These are phyloP conservation scores for Lycaon pictus DNA, from an alignment of 2,113 vertebrate species.

Conservation along the genomic window DNA sequence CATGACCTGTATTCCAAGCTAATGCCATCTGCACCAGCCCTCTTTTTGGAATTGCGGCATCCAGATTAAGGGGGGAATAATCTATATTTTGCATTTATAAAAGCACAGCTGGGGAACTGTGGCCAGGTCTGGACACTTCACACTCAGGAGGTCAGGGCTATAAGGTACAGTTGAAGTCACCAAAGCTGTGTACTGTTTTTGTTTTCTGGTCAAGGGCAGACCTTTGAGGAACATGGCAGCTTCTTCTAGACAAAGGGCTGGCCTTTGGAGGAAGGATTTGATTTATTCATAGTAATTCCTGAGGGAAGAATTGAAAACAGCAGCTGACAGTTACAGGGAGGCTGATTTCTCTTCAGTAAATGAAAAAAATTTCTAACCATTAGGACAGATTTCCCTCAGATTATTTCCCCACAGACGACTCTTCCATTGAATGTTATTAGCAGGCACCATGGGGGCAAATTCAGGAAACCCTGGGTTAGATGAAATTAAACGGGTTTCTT, in stretches of 20 bases:
- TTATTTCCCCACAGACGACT: background rate
- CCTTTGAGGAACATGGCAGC: background rate
- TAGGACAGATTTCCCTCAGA: background rate
- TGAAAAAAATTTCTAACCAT: background rate
- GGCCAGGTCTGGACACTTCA: background rate
- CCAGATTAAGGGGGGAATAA: background rate
- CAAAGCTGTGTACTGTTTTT: background rate
- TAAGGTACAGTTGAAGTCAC: background rate
- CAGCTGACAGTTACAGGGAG: background rate
- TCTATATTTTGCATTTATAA: background rate
- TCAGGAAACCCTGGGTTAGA: background rate
- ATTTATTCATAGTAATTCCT: background rate
- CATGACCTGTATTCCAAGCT: background rate
- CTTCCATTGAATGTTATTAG: background rate
- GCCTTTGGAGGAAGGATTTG: background rate
- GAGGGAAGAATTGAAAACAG: background rate
- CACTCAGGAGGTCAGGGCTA: background rate
- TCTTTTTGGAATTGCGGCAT: background rate
- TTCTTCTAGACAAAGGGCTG: background rate
- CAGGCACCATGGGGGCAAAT: background rate
- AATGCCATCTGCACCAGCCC: background rate
- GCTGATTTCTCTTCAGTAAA: background rate
- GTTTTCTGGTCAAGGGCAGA: background rate
- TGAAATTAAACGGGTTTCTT: conserved; percentile 14
- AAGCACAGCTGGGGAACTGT: background rate